These are phyloP conservation scores for Hydropsyche tenuis DNA, from an alignment of 1,140 invertebrate genomes.

Conservation along the genomic window DNA sequence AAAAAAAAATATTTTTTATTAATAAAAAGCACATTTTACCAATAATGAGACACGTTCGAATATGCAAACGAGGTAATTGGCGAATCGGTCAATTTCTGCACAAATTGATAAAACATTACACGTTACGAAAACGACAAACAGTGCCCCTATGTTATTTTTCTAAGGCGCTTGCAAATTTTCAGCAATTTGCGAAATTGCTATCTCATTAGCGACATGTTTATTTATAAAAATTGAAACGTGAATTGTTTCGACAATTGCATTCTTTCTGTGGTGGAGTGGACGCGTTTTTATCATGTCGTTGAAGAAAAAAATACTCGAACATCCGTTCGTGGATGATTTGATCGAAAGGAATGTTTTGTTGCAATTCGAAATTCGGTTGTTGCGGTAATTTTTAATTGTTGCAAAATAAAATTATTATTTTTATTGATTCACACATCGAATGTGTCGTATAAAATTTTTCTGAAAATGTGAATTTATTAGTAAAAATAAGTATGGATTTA, in stretches of 20 bases:
- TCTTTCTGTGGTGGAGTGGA: background rate
- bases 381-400: background rate
- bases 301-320: background rate
- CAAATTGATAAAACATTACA: background rate
- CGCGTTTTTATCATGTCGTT: background rate
- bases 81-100: background rate
- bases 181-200: background rate
- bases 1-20: too few species aligned
- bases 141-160: too few species aligned
- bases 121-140: too few species aligned
- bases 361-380: background rate
- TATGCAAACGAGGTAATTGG: background rate
- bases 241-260: too few species aligned
- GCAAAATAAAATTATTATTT: too few species aligned
- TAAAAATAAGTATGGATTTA: too few species aligned
- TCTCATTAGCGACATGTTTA: background rate
- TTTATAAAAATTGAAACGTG: background rate
- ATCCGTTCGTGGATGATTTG: background rate
- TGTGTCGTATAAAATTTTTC: too few species aligned
- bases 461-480: too few species aligned
- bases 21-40: too few species aligned
- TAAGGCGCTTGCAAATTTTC: background rate
- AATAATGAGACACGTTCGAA: background rate
- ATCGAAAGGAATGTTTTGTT: background rate
- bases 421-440: too few species aligned